Percentiles rank a stretch among this genome's conserved stretches.
Conservation (phyloP, 92 coral and sea anemone genomes). For the Metridium senile region DNA sequence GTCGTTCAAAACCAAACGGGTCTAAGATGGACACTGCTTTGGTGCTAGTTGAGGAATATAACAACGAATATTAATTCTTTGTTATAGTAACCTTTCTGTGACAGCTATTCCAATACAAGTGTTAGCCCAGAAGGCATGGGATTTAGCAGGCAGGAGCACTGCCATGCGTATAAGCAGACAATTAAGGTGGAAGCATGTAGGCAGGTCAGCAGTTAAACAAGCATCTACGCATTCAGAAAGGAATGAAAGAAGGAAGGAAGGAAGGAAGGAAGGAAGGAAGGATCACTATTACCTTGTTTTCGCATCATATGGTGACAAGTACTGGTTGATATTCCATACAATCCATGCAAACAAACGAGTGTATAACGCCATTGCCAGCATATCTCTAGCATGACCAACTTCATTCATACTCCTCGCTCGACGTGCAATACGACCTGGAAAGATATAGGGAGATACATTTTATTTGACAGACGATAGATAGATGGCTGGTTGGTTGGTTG, state of each 20-base stretch:
- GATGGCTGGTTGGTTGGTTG: background rate
- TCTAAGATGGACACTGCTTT: constrained; percentile 56
- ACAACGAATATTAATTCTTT: too few species aligned
- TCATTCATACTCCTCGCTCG: constrained; percentile 40
- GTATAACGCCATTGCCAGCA: constrained; percentile 62
- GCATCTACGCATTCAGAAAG: background rate
- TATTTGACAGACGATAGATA: too few species aligned
- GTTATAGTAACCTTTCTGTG: too few species aligned
- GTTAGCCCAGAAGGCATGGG: too few species aligned
- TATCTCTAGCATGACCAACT: constrained; percentile 61
- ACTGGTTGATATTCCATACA: constrained; percentile 65
- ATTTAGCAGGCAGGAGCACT: too few species aligned
- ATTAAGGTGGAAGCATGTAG: too few species aligned
- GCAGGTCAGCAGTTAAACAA: too few species aligned
- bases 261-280: background rate
- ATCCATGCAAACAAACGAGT: constrained; percentile 61
- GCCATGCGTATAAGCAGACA: too few species aligned
- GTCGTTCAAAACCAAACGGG: constrained; percentile 69
- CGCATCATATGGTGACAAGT: constrained; percentile 10
- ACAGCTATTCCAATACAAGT: too few species aligned
- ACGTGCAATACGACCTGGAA: constrained; percentile 21
- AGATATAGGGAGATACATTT: background rate
- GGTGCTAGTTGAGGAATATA: constrained; percentile 16
- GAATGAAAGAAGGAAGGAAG: background rate
- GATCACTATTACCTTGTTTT: background rate